Base-by-base conservation (phyloP, 2,888 invertebrate genomes). In the Cylloceria caligata region DNA sequence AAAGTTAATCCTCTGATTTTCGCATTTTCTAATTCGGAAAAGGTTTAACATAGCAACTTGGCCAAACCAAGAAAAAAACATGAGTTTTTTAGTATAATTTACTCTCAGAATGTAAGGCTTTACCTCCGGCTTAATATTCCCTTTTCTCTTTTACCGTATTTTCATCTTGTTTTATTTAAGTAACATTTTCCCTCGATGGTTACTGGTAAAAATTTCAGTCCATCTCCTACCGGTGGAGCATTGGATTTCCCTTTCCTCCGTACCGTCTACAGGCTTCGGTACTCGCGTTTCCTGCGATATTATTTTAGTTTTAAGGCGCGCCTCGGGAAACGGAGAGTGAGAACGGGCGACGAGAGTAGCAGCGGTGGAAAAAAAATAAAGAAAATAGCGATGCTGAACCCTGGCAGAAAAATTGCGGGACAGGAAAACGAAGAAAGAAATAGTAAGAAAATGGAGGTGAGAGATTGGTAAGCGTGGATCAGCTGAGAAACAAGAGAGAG, bases 231-330 rank as follows among this genome's bases (percentile, higher is more conserved):
- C 49, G 47, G 19, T 30, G 34, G 34, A 34, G 9, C 47, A 13
- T 34, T 30, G 30, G 16, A 2, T 6, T 47, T 67, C n/a, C 21
- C 42, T 24, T 49, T 34, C 30, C 19, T 16, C 24, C 16, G n/a
- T n/a, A n/a, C n/a, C n/a, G 19, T 19, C 30, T 13, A 19, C 34
- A 19, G 45, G 19, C 49, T 19, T 1, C 30, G 5, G 19, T 47
- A 47, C 19, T 49, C 34, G 30, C 34, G 47, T 67, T 19, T 11
- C 24, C 30, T 4, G 36, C 80, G 73, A 81, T 83, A 85, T 85
- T 78, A 83, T 84, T 85, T 77, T 81, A 68, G 81, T 73, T 75
- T 84, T 75, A 65, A 68, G 42, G 52, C 30, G 24, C 47, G 45
- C 4, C 55, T 19, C 9, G 21, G 6, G 9, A 39, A 60, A 36